Percentiles rank a stretch among this genome's conserved stretches.
Evolutionary conservation across 2,113 vertebrate species (phyloP).

Genomic region (Daboia siamensis): DNA sequence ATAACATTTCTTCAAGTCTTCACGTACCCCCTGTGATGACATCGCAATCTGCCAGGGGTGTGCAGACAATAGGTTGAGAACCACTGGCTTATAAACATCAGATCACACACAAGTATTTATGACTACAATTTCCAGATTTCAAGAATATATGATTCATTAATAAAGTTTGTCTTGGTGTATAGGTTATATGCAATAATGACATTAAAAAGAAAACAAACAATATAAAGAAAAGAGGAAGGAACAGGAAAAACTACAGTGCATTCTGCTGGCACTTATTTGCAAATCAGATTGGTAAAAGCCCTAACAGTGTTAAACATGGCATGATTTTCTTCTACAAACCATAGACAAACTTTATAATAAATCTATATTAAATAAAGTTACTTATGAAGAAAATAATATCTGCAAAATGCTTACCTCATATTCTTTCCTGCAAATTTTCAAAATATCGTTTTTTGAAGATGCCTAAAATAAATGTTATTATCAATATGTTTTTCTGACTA

Average conservation of each 20-base stretch:
- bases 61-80: neutral
- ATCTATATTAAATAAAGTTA: neutral
- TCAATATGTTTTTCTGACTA: conserved; percentile 36
- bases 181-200: neutral
- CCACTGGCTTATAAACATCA: neutral
- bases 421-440: conserved; percentile 92
- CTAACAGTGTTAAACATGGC: neutral
- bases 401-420: conserved; percentile 82
- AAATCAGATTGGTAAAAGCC: neutral
- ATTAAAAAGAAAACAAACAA: neutral
- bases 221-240: neutral
- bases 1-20: neutral
- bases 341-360: neutral
- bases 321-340: neutral
- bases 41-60: neutral
- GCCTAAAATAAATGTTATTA: conserved; percentile 75
- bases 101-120: neutral
- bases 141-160: neutral
- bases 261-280: neutral
- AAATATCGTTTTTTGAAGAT: conserved; percentile 91
- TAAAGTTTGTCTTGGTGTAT: neutral
- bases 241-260: neutral
- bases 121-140: neutral
- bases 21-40: neutral
- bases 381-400: neutral